Evolutionary conservation across 2,113 vertebrate species (phyloP).

Genomic region (Trogon surrucura): DNA sequence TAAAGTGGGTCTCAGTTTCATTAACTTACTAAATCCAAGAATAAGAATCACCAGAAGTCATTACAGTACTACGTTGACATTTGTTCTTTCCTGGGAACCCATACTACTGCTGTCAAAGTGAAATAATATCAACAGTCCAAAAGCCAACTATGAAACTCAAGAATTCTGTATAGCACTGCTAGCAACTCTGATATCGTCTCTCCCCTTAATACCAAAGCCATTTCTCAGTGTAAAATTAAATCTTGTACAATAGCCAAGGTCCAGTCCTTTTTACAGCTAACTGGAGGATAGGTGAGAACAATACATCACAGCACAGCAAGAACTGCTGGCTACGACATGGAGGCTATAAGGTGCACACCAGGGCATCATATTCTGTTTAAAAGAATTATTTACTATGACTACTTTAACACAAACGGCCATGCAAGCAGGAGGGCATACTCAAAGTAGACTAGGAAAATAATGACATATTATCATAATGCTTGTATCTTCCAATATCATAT

Average conservation of each 20-base stretch:
- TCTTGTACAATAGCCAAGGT: background rate
- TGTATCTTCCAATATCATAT: background rate
- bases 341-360: background rate
- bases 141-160: background rate
- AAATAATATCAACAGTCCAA: conserved; percentile 1
- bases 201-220: background rate
- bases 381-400: background rate
- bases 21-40: conserved; percentile 40
- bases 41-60: conserved; percentile 22
- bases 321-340: background rate
- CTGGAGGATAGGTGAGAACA: background rate
- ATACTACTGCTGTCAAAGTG: background rate
- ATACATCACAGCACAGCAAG: background rate
- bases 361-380: background rate
- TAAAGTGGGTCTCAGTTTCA: conserved; percentile 2
- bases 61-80: background rate
- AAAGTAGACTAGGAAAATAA: background rate
- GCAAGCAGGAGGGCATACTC: background rate
- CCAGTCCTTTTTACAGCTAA: too few relatives aligned
- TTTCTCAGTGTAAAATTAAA: background rate
- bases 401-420: background rate
- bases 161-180: background rate
- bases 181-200: background rate
- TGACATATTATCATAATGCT: background rate
- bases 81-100: background rate